A percentile compares a stretch with the other conserved stretches of the same genome.
Conservation (phyloP, 2,888 invertebrate species). For the Drosophila meridiana region DNA sequence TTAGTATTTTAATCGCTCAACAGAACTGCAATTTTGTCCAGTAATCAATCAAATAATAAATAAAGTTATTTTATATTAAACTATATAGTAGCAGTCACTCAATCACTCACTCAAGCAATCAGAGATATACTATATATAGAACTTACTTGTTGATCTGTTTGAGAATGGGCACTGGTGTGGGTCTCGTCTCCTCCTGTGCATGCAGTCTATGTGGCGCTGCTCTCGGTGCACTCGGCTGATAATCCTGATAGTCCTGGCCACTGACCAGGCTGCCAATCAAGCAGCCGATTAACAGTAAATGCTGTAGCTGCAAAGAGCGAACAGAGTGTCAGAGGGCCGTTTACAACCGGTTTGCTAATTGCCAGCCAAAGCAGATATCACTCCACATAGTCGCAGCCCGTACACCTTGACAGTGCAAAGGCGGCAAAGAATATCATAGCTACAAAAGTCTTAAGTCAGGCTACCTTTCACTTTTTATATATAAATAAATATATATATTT, state of each 20-base stretch:
- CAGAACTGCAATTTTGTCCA: no score
- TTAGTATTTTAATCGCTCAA: no score
- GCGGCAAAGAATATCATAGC: conserved; percentile 41
- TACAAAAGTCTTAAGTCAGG: conserved; percentile 49
- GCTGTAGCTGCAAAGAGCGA: conserved; percentile 67
- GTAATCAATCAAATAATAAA: not conserved
- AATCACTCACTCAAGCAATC: not conserved
- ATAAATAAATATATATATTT: not conserved
- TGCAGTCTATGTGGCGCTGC: conserved; percentile 82
- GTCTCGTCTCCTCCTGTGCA: conserved; percentile 70
- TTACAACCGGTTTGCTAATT: conserved; percentile 69
- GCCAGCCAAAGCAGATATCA: conserved; percentile 25
- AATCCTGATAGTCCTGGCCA: conserved; percentile 85
- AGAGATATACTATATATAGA: not conserved
- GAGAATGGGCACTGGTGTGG: conserved; percentile 91
- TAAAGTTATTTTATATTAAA: no score
- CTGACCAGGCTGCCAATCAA: conserved; percentile 65
- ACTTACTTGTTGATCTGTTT: conserved; percentile 93
- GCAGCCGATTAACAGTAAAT: conserved; percentile 71
- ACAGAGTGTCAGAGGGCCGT: conserved; percentile 9
- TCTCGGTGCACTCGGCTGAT: conserved; percentile 81
- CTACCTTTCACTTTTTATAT: conserved; percentile 78
- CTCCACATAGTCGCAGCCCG: conserved; percentile 8
- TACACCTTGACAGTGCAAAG: conserved; percentile 71
- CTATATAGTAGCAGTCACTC: not conserved